Conservation (phyloP, 2,797 vertebrate genomes). For the Gadopsis marmoratus region DNA sequence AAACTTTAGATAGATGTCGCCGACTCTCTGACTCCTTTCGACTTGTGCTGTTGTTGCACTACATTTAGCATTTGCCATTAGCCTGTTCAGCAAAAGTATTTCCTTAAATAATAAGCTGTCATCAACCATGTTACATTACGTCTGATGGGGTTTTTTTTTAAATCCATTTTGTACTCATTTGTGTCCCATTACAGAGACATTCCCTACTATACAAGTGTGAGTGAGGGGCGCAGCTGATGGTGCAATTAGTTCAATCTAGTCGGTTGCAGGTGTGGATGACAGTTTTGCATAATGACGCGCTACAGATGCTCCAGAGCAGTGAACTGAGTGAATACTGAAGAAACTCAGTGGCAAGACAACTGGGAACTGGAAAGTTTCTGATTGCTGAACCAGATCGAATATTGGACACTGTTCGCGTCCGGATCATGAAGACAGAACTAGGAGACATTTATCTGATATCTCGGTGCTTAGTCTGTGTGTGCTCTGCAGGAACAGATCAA, state of each 20-base stretch:
- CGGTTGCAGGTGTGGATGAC: slow-evolving; percentile 50
- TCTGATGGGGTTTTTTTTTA: background rate
- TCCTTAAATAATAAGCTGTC: background rate
- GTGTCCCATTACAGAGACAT: slow-evolving; percentile 17
- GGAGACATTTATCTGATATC: slow-evolving; percentile 54
- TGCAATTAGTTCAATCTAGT: slow-evolving; percentile 48
- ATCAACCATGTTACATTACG: background rate
- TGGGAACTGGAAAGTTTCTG: slow-evolving; percentile 44
- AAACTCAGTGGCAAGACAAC: slow-evolving; percentile 40
- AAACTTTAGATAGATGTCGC: background rate
- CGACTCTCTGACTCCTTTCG: background rate
- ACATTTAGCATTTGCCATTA: background rate
- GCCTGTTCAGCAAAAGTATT: background rate
- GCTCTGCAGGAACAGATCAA: slow-evolving; percentile 65
- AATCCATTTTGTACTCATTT: slow-evolving; percentile 9
- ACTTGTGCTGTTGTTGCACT: background rate
- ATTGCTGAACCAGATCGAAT: slow-evolving; percentile 44
- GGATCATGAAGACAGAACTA: slow-evolving; percentile 40
- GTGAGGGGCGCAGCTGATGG: slow-evolving; percentile 32
- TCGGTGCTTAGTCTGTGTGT: slow-evolving; percentile 38
- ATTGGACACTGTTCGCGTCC: slow-evolving; percentile 23
- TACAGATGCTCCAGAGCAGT: slow-evolving; percentile 18
- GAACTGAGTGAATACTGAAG: slow-evolving; percentile 39
- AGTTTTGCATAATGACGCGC: slow-evolving; percentile 51
- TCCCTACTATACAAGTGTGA: slow-evolving; percentile 2